These are phyloP conservation scores for Phengaris alcon DNA, from an alignment of 2,888 invertebrate species.

Conservation along the genomic window DNA sequence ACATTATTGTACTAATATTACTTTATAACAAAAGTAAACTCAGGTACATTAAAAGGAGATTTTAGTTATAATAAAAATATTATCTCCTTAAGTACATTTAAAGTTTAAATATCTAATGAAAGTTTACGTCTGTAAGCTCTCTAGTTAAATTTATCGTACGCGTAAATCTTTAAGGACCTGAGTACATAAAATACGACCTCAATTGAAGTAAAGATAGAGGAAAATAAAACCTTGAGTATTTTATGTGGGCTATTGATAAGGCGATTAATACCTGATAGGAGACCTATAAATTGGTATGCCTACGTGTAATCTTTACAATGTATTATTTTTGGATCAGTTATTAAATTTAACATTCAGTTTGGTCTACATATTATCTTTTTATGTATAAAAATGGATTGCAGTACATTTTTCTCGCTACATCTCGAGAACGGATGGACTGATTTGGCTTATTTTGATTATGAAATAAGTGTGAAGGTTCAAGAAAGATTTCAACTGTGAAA, in stretches of 20 bases:
- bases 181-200: constrained; percentile 24
- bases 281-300: background rate
- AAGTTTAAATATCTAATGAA: constrained; percentile 28
- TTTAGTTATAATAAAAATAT: background rate
- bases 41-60: background rate
- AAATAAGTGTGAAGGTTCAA: too few relatives aligned
- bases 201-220: constrained; percentile 20
- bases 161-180: constrained; percentile 25
- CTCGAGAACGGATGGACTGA: too few relatives aligned
- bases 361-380: too few relatives aligned
- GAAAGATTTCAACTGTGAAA: too few relatives aligned
- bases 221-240: constrained; percentile 21
- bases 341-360: background rate
- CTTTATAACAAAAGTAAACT: background rate
- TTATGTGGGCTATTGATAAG: constrained; percentile 4
- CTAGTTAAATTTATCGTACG: constrained; percentile 20
- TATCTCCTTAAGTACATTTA: constrained; percentile 20
- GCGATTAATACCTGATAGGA: background rate
- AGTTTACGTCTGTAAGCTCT: constrained; percentile 24
- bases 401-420: too few relatives aligned
- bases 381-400: too few relatives aligned
- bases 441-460: too few relatives aligned
- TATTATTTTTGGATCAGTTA: background rate
- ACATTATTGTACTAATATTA: background rate
- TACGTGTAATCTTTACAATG: background rate